Base-by-base conservation (phyloP, 2,797 vertebrate species). In the Helostoma temminkii region DNA sequence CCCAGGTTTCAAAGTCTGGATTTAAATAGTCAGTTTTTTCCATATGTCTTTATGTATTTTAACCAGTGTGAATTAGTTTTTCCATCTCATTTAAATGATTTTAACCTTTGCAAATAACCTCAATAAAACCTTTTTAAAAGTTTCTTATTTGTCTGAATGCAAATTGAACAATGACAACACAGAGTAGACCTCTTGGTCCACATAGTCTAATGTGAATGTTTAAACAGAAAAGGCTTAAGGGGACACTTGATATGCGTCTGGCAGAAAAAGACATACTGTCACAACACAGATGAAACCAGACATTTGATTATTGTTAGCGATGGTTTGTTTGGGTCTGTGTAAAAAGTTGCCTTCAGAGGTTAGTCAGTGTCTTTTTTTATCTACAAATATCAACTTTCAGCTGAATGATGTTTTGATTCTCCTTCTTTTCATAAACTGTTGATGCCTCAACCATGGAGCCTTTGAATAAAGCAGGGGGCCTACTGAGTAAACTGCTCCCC, bases 391-490 rank as follows among this genome's bases (percentile, higher is more conserved):
- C 42, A 12, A 16, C 28, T 50, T 49, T 55, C 30, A 66, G 45
- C 28, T 45, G 39, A 54, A 15, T 54, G 21, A 73, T 56, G 53
- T 71, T 77, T 82, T 66, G 28, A 66, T 55, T 72, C 57, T 42
- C 46, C 72, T 76, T 73, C 54, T 58, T 73, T 74, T 70, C 42
- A 75, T 45, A 48, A 69, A 66, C 54, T 32, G 36, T 59, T 30
- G 54, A 80, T 75, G 62, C 30, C 34, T 71, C 25, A 36, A 25
- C 58, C 70, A 9, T 19, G 57, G 68, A 5, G 71, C 60, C 55
- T 81, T 66, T 89, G 58, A 85, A 53, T 76, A 64, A 71, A 78
- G 67, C 73, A 28, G 54, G 75, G 77, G 80, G 77, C 84, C 84
- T 78, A 49, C 72, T 59, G 79, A 78, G 80, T 80, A 60, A 83